phyloP scores from a whole-genome alignment of 2,113 vertebrate species.

The Amblyopsis rosae region DNA sequence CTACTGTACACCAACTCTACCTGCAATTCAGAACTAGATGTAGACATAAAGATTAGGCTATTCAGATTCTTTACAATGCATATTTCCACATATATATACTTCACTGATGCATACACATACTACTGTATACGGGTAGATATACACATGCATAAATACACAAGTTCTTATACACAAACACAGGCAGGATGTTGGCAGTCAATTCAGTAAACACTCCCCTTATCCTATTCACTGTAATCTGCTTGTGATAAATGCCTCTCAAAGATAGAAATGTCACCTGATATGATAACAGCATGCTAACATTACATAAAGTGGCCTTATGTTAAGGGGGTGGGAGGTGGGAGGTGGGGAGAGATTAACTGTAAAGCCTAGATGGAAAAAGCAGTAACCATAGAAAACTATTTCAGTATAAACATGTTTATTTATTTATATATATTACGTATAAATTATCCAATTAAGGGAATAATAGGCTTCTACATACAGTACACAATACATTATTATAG shows the following conservation, averaged over 20 bases:
- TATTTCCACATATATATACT: constrained; percentile 24
- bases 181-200: constrained; percentile 75
- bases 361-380: constrained; percentile 50
- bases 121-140: constrained; percentile 9
- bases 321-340: constrained; percentile 55
- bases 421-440: constrained; percentile 14
- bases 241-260: constrained; percentile 79
- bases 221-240: constrained; percentile 74
- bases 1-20: constrained; percentile 17
- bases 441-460: constrained; percentile 24
- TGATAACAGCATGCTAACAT: constrained; percentile 68
- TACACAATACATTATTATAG: not conserved
- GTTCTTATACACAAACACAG: constrained; percentile 46
- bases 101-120: constrained; percentile 50
- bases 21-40: not conserved
- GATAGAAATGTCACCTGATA: constrained; percentile 82
- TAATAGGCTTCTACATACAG: not conserved
- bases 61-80: constrained; percentile 32
- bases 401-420: constrained; percentile 25
- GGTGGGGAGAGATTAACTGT: constrained; percentile 59
- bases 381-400: constrained; percentile 33
- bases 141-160: constrained; percentile 35
- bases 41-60: too few relatives aligned
- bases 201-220: constrained; percentile 78
- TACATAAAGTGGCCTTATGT: constrained; percentile 71